Conservation (phyloP, 2,113 vertebrate genomes). For the Motacilla tschutschensis region DNA sequence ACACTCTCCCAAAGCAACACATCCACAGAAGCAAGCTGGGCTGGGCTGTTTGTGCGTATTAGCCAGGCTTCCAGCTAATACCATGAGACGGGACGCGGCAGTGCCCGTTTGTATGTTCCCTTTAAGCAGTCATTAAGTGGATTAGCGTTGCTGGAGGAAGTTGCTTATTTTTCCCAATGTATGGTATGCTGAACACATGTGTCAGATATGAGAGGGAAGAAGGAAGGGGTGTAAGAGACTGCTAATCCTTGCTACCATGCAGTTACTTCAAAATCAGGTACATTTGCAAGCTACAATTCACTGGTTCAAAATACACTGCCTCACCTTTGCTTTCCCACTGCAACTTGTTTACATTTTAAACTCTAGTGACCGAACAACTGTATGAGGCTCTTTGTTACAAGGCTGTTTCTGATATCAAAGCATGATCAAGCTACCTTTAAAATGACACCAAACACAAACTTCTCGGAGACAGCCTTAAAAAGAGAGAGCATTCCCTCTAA, state of each 20-base stretch:
- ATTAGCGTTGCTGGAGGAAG: constrained; percentile 40
- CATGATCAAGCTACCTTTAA: constrained; percentile 44
- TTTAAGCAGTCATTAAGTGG: constrained; percentile 82
- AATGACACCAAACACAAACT: constrained; percentile 59
- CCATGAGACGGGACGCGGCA: not conserved
- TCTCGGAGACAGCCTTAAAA: constrained; percentile 51
- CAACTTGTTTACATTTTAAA: constrained; percentile 63
- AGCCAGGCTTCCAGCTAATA: constrained; percentile 41
- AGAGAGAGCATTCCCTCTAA: not conserved
- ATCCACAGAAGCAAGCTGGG: constrained; percentile 2
- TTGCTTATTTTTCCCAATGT: constrained; percentile 51
- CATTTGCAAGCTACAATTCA: constrained; percentile 56
- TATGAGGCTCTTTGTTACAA: constrained; percentile 64
- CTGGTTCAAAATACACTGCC: constrained; percentile 59
- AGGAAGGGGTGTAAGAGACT: constrained; percentile 62
- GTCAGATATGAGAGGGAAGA: constrained; percentile 64
- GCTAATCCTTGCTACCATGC: constrained; percentile 87
- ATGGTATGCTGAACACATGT: constrained; percentile 63
- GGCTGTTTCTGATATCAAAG: constrained; percentile 75
- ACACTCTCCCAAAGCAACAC: not conserved
- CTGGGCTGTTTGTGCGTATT: constrained; percentile 34
- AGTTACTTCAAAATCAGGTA: constrained; percentile 70
- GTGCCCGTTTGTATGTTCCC: constrained; percentile 69
- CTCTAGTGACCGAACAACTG: constrained; percentile 39
- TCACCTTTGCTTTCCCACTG: constrained; percentile 77